These are phyloP conservation scores for Nephrotoma guestfalica DNA, from an alignment of 2,888 invertebrate genomes.

Conservation along the genomic window DNA sequence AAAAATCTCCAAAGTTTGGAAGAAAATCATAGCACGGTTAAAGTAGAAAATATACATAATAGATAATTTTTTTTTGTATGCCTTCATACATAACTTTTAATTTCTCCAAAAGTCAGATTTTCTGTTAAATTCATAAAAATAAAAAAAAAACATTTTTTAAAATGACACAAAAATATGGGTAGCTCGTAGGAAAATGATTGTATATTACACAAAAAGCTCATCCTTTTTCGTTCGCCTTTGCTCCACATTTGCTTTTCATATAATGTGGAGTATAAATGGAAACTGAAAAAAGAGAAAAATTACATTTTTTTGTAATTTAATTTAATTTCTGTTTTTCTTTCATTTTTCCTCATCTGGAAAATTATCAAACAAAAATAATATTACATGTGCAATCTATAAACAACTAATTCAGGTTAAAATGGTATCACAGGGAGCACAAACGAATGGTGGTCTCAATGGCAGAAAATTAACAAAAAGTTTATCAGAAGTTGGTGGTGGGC, in stretches of 20 bases:
- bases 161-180: not conserved
- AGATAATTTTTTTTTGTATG: not conserved
- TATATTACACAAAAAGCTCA: not conserved
- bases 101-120: not conserved
- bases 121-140: not conserved
- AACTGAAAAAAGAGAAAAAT: not conserved
- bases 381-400: not conserved
- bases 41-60: not conserved
- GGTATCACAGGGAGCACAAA: slow-evolving; percentile 83
- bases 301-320: not conserved
- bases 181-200: not conserved
- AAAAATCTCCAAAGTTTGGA: not conserved
- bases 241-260: not conserved
- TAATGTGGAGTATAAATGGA: not conserved
- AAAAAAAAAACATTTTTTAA: not conserved
- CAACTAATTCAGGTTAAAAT: slow-evolving; percentile 50
- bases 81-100: not conserved
- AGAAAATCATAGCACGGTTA: not conserved
- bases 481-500: slow-evolving; percentile 54
- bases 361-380: not conserved
- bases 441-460: slow-evolving; percentile 62
- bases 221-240: not conserved
- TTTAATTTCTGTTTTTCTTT: not conserved
- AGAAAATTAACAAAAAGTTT: slow-evolving; percentile 70
- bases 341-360: not conserved